Conservation (phyloP, 2,797 vertebrate species). For the Sylvilagus floridanus region DNA sequence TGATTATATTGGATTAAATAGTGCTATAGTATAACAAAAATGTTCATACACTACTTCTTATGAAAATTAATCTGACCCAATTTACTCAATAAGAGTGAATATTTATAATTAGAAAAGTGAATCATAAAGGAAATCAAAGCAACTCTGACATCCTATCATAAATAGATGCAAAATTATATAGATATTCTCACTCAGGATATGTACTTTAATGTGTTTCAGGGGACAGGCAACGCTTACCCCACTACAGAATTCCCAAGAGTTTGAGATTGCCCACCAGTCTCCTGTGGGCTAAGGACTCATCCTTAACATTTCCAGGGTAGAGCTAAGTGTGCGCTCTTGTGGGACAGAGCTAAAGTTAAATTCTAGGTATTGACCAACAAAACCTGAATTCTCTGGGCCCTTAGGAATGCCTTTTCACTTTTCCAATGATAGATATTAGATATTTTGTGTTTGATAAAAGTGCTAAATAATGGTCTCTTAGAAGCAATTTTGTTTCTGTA, state of each 20-base stretch:
- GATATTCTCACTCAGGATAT: neutral
- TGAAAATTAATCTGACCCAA: neutral
- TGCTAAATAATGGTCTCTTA: neutral
- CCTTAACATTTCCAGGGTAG: neutral
- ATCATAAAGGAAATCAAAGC: conserved; percentile 15
- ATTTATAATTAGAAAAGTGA: conserved; percentile 39
- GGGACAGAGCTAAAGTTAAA: neutral
- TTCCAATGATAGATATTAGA: conserved; percentile 14
- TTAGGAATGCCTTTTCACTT: neutral
- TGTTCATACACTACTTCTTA: neutral
- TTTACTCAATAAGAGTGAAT: neutral
- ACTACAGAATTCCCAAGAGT: neutral
- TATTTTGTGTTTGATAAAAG: conserved; percentile 52
- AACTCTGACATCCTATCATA: neutral
- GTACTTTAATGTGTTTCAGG: neutral
- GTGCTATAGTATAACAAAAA: neutral
- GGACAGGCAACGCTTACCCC: neutral
- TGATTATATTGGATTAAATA: neutral
- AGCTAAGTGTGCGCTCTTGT: neutral
- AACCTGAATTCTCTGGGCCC: neutral
- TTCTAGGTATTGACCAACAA: conserved; percentile 19
- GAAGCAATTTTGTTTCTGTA: conserved; percentile 18
- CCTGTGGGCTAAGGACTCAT: neutral
- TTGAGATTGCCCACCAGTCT: neutral
- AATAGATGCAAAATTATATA: neutral